phyloP scores from a whole-genome alignment of 2,888 invertebrate genomes.

The Acanthosepion lycidas region DNA sequence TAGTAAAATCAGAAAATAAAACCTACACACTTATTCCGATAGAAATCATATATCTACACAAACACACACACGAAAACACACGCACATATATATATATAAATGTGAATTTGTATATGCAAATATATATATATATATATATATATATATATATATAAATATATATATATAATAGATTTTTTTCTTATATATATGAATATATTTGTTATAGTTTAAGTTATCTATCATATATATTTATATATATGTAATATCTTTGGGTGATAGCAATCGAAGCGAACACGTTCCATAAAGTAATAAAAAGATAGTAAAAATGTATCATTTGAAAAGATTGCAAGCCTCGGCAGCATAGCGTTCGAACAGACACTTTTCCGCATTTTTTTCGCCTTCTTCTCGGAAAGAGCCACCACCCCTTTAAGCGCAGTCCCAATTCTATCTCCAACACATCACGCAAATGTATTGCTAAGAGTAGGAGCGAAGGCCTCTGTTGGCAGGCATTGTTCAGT shows the following conservation, averaged over 20 bases:
- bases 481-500: conserved; percentile 11
- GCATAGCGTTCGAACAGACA: not conserved
- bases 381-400: not conserved
- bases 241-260: not conserved
- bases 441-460: not conserved
- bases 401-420: not conserved
- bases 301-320: not conserved
- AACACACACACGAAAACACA: not conserved
- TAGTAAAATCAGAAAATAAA: too few species aligned
- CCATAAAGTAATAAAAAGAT: not conserved
- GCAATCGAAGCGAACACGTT: not conserved
- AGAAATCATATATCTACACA: not conserved
- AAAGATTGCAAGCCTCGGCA: not conserved
- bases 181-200: not conserved
- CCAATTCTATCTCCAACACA: not conserved
- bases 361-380: not conserved
- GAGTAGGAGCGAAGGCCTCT: not conserved
- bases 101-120: not conserved
- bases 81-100: not conserved
- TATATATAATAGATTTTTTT: not conserved
- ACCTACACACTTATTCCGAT: too few species aligned
- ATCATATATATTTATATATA: not conserved
- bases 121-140: not conserved
- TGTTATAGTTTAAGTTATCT: not conserved
- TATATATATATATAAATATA: not conserved